A percentile compares a stretch with the other conserved stretches of the same genome.
phyloP scores from a whole-genome alignment of 1,140 invertebrate species.

The Saccostrea cuccullata region DNA sequence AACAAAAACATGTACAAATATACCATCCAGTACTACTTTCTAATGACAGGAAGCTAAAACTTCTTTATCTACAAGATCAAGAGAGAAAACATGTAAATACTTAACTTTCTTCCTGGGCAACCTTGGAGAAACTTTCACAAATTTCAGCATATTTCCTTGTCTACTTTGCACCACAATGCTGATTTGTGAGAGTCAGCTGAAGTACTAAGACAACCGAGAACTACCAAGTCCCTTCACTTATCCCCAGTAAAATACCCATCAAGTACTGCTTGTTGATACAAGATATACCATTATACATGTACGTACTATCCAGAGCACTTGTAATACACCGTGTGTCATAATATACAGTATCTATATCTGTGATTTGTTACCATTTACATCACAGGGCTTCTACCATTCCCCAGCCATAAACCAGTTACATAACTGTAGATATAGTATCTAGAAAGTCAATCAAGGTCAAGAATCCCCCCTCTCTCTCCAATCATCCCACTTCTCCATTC shows the following conservation, averaged over 20 bases:
- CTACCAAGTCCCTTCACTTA: neutral
- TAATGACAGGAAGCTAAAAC: too few species aligned
- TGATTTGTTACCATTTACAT: neutral
- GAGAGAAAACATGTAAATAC: conserved; percentile 36
- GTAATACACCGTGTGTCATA: neutral
- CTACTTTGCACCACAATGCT: neutral
- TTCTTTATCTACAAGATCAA: neutral
- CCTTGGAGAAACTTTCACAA: conserved; percentile 54
- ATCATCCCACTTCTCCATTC: neutral
- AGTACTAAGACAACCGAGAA: neutral
- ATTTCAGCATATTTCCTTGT: conserved; percentile 51
- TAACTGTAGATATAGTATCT: conserved; percentile 5
- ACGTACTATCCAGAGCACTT: neutral
- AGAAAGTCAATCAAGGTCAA: conserved; percentile 13
- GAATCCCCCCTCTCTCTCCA: neutral
- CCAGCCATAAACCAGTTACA: neutral
- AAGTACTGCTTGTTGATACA: neutral
- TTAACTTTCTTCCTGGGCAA: conserved; percentile 54
- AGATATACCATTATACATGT: neutral
- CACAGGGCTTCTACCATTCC: neutral
- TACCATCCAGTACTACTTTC: too few species aligned
- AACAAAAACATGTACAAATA: neutral
- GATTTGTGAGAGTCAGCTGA: neutral
- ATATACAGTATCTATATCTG: neutral
- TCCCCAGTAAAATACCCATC: neutral